Conservation (phyloP, 2,113 vertebrate species). For the Alces alces region DNA sequence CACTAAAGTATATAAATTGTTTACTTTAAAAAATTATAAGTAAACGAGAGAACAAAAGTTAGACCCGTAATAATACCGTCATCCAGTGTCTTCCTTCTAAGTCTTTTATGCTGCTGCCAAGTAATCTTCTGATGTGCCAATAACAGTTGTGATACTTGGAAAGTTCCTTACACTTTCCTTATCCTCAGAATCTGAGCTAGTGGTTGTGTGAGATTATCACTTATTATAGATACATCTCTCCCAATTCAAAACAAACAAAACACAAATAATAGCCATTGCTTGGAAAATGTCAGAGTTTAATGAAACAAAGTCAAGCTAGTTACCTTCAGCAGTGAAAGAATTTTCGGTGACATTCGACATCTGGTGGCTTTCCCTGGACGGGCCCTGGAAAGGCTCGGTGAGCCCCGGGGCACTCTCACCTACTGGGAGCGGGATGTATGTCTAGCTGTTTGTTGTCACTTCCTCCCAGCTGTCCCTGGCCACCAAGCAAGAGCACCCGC, state of each 20-base stretch:
- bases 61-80: neutral
- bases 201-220: neutral
- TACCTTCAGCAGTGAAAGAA: neutral
- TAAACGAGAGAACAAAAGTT: neutral
- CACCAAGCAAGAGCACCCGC: conserved; percentile 42
- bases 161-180: neutral
- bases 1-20: neutral
- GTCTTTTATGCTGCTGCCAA: neutral
- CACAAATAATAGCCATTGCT: neutral
- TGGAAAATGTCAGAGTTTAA: conserved; percentile 23
- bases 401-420: neutral
- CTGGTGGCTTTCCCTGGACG: conserved; percentile 36
- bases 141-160: neutral
- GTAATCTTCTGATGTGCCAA: neutral
- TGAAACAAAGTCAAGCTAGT: conserved; percentile 44
- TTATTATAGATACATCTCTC: neutral
- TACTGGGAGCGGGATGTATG: neutral
- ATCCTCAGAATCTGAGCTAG: neutral
- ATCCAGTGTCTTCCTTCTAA: neutral
- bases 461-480: conserved; percentile 5
- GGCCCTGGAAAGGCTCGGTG: neutral
- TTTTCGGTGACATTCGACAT: conserved; percentile 6
- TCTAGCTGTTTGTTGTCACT: conserved; percentile 43
- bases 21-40: neutral
- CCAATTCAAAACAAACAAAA: neutral